Evolutionary conservation across 35 echinoderm and acorn worm species (phyloP).

Genomic region (Heliocidaris tuberculata): DNA sequence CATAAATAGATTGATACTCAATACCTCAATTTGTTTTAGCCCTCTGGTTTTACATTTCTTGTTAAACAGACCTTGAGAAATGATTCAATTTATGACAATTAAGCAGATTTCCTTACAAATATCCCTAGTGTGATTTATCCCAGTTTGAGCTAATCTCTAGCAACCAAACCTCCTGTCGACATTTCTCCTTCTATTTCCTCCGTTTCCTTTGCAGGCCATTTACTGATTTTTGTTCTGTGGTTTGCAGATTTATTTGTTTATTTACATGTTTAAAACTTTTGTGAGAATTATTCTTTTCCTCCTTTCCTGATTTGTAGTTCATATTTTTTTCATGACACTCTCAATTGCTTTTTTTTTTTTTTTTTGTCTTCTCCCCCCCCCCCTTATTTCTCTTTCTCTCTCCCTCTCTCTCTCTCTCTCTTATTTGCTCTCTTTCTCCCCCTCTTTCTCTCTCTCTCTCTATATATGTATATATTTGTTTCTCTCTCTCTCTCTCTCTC

Average conservation of each 20-base stretch:
- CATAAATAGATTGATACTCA: neutral
- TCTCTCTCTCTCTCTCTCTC: too few relatives aligned
- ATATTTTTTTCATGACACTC: too few relatives aligned
- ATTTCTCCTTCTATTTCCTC: neutral
- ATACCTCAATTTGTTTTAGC: neutral
- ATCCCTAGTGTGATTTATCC: neutral
- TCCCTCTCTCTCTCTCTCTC: neutral
- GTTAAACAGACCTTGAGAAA: neutral
- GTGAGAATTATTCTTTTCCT: neutral
- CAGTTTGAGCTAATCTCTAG: slow-evolving; percentile 9
- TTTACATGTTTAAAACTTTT: neutral
- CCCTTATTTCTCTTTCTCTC: neutral
- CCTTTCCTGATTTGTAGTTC: neutral
- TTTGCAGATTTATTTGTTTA: neutral
- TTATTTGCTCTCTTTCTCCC: neutral
- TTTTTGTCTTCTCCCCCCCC: neutral
- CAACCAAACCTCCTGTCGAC: neutral
- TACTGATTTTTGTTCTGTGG: neutral
- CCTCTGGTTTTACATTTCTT: neutral
- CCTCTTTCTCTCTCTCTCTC: neutral
- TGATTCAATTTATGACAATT: neutral
- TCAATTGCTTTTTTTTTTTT: neutral
- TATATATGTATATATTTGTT: too few relatives aligned
- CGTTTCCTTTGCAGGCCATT: neutral
- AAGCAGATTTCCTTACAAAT: neutral